Evolutionary conservation across 2,797 vertebrate species (phyloP), one percentile per base, ranked within the genome.

Genomic region (Cichlasoma orientale): DNA sequence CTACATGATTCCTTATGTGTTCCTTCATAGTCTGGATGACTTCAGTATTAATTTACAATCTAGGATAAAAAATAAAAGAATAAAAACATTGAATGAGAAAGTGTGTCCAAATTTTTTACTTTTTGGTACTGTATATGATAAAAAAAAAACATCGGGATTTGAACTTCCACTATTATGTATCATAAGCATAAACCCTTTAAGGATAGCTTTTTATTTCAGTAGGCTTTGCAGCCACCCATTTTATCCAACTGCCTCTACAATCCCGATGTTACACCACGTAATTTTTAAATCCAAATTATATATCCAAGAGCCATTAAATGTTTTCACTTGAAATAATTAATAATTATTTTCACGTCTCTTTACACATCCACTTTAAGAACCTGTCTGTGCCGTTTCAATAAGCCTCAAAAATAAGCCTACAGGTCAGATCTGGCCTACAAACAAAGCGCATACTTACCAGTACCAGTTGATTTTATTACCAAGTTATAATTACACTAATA

Each of bases 401-500:
- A 29, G 50, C 41, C 72, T 47, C 56, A 47, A 52, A 38, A 38
- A 10, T 50, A 78, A 23, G 38, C 55, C 47, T 56, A 56, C 66
- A 74, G 68, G 55, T 79, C 58, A 69, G 68, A 83, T 59, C 38
- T 16, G 75, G 56, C 18, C 73, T 78, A 38, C 23, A 80, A 83
- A 77, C 80, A 74, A 56, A 63, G 33, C 23, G 38, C 8, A 47
- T 10, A 41, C 66, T 27, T 27, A 27, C 27, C 27, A 27, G 72
- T 74, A 76, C 18, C 55, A 68, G 13, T 61, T 7, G 23, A 41
- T 72, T 70, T 75, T 27, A 86, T 80, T 57, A 54, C 7, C 18
- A 66, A 27, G 33, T 57, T 66, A 1, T 77, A 84, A 88, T 84
- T 84, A 75, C 27, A 74, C 11, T 7, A 63, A 63, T 7, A 68